phyloP scores from a whole-genome alignment of 1,140 invertebrate species.

The Cepaea nemoralis region DNA sequence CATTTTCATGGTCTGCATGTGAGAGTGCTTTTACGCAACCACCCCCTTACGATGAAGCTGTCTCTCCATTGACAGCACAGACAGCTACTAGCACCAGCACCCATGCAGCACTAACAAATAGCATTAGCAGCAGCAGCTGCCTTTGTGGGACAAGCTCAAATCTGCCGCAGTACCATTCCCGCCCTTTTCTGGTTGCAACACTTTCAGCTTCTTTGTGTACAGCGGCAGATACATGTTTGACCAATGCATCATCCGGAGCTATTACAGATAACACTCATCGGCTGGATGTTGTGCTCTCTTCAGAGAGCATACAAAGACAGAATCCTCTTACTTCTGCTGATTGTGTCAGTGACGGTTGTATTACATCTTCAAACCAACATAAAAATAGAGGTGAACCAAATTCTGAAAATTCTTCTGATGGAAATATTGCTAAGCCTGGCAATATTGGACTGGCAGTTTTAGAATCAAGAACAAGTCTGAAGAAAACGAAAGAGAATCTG shows the following conservation, averaged over 20 bases:
- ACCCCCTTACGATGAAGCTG: conserved; percentile 24
- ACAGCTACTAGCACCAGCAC: neutral
- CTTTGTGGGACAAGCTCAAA: neutral
- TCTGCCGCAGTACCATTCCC: neutral
- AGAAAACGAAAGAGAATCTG: neutral
- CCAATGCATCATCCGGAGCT: conserved; percentile 6
- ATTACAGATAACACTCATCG: neutral
- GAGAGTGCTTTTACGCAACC: conserved; percentile 12
- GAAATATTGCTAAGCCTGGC: neutral
- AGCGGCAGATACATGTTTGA: neutral
- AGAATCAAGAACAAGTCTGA: neutral
- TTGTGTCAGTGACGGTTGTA: neutral
- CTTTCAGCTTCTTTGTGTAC: neutral
- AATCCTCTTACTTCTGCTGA: neutral
- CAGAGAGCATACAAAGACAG: neutral
- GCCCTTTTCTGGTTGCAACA: neutral
- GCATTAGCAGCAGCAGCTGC: neutral
- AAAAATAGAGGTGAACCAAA: neutral
- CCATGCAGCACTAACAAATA: neutral
- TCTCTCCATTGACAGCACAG: neutral
- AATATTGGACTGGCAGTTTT: neutral
- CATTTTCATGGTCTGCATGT: conserved; percentile 12
- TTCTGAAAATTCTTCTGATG: neutral
- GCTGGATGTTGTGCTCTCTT: neutral
- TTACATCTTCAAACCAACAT: neutral